A percentile compares a stretch with the other conserved stretches of the same genome.
phyloP scores from a whole-genome alignment of 2,113 vertebrate species.

The Herpetotheres cachinnans region DNA sequence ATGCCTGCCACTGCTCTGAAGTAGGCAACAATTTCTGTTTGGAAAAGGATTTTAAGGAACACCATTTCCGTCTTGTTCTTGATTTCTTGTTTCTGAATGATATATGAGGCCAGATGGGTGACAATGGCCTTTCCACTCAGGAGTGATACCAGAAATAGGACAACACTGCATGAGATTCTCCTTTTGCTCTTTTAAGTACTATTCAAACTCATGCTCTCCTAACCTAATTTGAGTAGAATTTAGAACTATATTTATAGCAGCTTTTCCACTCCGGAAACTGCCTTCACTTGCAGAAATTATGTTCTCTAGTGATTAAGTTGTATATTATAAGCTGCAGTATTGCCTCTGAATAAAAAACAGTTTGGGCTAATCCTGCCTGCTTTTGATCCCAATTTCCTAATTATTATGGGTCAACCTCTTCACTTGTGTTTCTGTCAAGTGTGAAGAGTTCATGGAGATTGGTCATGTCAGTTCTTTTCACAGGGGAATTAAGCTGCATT shows the following conservation, averaged over 20 bases:
- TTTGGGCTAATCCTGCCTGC: neutral
- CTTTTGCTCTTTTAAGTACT: neutral
- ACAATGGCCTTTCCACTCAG: neutral
- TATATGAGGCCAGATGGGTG: neutral
- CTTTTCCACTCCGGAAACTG: constrained; percentile 6
- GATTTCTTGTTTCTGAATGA: neutral
- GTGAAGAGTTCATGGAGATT: neutral
- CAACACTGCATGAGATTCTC: neutral
- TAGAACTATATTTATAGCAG: constrained; percentile 9
- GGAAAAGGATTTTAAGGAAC: neutral
- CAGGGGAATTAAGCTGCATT: neutral
- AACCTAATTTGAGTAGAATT: constrained; percentile 2
- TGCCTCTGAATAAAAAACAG: neutral
- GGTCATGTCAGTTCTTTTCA: neutral
- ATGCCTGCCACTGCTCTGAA: neutral
- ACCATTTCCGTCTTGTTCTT: neutral
- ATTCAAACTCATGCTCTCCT: neutral
- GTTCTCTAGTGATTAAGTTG: constrained; percentile 9
- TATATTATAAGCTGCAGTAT: neutral
- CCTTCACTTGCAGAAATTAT: neutral
- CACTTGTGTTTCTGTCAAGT: neutral
- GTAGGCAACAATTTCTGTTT: neutral
- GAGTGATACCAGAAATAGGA: neutral
- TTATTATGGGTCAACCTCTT: neutral
- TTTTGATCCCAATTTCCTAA: constrained; percentile 27